A percentile compares a stretch with the other conserved stretches of the same genome.
phyloP scores from a whole-genome alignment of 2,113 vertebrate species.

The Dasyprocta punctata region DNA sequence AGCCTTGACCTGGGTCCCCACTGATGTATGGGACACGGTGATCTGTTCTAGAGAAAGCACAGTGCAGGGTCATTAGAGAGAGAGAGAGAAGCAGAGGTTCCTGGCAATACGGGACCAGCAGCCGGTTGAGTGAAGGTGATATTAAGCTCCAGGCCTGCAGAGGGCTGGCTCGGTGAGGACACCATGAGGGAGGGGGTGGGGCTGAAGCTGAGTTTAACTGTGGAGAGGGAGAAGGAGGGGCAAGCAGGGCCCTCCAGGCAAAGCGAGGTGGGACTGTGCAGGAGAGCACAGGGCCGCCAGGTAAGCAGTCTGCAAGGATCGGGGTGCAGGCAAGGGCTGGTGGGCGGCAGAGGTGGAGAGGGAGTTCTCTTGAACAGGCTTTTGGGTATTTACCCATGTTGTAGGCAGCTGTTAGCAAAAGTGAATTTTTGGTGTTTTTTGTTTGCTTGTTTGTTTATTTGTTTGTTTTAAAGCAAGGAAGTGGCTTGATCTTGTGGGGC shows the following conservation, averaged over 20 bases:
- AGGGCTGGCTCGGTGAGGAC: background rate
- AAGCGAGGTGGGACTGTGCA: background rate
- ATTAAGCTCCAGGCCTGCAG: background rate
- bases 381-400: background rate
- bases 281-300: fast-evolving
- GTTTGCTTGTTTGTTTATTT: slow-evolving; percentile 2
- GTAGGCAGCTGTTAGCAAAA: background rate
- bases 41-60: background rate
- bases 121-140: background rate
- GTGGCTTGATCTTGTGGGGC: background rate
- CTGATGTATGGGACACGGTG: background rate
- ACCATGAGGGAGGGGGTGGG: slow-evolving; percentile 12
- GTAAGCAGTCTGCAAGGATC: background rate
- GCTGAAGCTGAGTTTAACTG: background rate
- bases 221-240: background rate
- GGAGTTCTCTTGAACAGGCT: background rate
- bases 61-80: background rate
- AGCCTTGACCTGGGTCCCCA: background rate
- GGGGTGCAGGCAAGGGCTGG: background rate
- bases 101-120: background rate
- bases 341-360: background rate
- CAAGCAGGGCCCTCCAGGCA: fast-evolving
- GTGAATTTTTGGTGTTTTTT: background rate
- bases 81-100: background rate
- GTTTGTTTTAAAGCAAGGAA: slow-evolving; percentile 28